Evolutionary conservation across 2,113 vertebrate species (phyloP).

Genomic region (Melanocharis versteri): DNA sequence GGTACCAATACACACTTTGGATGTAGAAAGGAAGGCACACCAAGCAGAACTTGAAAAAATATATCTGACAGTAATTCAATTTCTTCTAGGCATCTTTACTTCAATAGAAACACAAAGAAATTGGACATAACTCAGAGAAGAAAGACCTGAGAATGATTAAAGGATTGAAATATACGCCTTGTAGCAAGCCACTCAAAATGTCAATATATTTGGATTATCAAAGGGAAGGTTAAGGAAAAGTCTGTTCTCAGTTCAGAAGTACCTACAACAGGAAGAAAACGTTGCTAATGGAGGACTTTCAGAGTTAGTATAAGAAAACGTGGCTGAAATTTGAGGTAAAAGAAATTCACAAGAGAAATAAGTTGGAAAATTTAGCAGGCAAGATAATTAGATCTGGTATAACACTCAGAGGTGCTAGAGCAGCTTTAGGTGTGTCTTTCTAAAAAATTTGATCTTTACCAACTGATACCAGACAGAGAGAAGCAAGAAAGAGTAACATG

Average conservation of each 20-base stretch:
- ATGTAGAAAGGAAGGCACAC: neutral
- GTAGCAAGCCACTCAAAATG: neutral
- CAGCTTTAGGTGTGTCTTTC: neutral
- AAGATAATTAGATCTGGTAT: neutral
- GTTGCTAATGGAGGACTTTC: neutral
- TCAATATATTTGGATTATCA: slow-evolving; percentile 24
- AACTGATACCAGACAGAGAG: neutral
- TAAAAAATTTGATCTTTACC: neutral
- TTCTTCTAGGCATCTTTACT: neutral
- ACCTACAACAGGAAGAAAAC: neutral
- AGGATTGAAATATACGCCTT: neutral
- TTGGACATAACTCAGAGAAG: neutral
- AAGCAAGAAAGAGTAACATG: neutral
- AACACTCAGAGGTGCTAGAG: neutral
- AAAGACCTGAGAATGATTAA: slow-evolving; percentile 18
- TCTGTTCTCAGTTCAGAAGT: neutral
- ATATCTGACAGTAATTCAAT: neutral
- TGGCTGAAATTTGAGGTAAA: neutral
- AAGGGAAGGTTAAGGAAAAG: neutral
- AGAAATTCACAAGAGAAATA: neutral
- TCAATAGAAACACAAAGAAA: neutral
- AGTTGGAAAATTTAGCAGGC: neutral
- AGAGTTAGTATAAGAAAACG: neutral
- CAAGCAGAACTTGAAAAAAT: neutral
- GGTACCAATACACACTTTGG: neutral